Conservation (phyloP, 1,140 invertebrate species). For the Ectropis grisescens region DNA sequence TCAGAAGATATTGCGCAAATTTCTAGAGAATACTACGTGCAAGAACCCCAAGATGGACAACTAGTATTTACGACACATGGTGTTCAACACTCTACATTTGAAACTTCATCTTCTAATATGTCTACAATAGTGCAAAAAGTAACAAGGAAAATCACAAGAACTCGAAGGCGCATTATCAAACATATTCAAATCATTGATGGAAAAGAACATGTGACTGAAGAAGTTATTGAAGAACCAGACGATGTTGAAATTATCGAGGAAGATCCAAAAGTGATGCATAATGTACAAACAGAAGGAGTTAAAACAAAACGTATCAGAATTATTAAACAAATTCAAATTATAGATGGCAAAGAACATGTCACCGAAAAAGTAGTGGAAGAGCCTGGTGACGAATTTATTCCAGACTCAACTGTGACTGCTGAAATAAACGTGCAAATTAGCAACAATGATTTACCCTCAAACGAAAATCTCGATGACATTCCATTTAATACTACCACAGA, state of each 20-base stretch:
- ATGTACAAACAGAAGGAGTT: conserved; percentile 32
- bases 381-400: conserved; percentile 69
- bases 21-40: conserved; percentile 11
- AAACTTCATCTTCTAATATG: conserved; percentile 70
- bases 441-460: no score
- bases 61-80: conserved; percentile 13
- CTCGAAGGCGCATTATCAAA: conserved; percentile 78
- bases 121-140: conserved; percentile 82
- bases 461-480: no score
- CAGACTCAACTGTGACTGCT: conserved; percentile 15
- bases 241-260: conserved; percentile 64
- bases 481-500: no score
- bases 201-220: conserved; percentile 80
- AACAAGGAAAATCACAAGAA: conserved; percentile 72
- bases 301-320: conserved; percentile 75
- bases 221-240: conserved; percentile 81
- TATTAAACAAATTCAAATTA: conserved; percentile 78
- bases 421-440: conserved; percentile 16
- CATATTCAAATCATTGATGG: conserved; percentile 84
- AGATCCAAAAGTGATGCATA: conserved; percentile 27
- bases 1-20: conserved; percentile 3
- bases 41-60: conserved; percentile 23
- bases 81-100: conserved; percentile 16
- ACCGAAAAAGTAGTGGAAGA: conserved; percentile 80
- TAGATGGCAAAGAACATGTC: conserved; percentile 82